Base-by-base conservation (phyloP, 2,888 invertebrate genomes). In the Neoscelio sp. region DNA sequence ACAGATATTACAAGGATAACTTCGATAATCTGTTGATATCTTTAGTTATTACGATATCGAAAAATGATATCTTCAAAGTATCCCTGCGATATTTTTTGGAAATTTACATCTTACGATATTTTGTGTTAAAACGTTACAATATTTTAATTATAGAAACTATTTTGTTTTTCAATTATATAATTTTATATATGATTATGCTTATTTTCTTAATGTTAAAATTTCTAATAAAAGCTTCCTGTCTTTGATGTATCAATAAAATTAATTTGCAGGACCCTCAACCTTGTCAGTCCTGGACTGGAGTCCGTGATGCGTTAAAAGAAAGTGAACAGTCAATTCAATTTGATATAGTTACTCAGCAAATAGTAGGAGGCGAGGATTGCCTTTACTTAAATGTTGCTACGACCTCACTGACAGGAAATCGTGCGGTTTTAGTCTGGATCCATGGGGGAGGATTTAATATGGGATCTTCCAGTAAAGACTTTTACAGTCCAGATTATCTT, bases 221-320 rank as follows among this genome's bases (percentile, higher is more conserved):
- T 8, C 90, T 91, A 1, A 18, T 90, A 12, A 89, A 89, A 18
- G 78, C 7, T 42, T n/a, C 12, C 2, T 2, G 17, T n/a, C 44
- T 44, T 20, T 44, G 44, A 44, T 12, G 44, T 44, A 18, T 44
- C 90, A 84, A 88, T 8, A 89, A 85, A 38, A 52, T 46, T 38
- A 40, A 40, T 70, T 62, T 73, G 52, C 60, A 84, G 84, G 84
- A 84, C 38, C 85, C 86, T 8, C 54, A 56, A 30, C 82, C 83
- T 15, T 65, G 52, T 4, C 70, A 81, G 54, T 26, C 81, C 12
- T 83, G 84, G 84, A 28, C 2, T 0, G 84, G 82, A 5, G 26
- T 84, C 48, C 79, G 81, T 7, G 82, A 83, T 42, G 82, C 78
- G 5, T 89, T 90, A 0, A 82, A 86, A 2, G 86, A 90, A 35